These are phyloP conservation scores for Neomonachus schauinslandi DNA, from an alignment of 2,113 vertebrate species.

Conservation along the genomic window DNA sequence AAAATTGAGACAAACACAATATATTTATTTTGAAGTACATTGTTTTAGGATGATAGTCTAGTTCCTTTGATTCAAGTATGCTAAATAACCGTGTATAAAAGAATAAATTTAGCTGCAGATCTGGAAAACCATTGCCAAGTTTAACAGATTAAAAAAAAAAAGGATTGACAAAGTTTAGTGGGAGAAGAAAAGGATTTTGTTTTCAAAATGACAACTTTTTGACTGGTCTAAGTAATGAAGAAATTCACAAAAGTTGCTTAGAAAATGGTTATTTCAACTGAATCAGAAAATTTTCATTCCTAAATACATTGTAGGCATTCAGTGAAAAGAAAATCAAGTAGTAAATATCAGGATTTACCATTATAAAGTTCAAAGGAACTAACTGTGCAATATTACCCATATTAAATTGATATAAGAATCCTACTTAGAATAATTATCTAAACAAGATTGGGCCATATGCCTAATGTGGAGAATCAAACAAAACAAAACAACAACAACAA, in stretches of 20 bases:
- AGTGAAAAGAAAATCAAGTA: neutral
- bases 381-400: neutral
- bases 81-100: slow-evolving; percentile 58
- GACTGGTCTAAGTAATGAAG: neutral
- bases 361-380: neutral
- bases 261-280: neutral
- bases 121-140: slow-evolving; percentile 46
- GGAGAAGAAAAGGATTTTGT: neutral
- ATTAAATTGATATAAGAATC: neutral
- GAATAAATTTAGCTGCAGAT: slow-evolving; percentile 51
- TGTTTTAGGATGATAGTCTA: slow-evolving; percentile 58
- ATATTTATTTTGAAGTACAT: slow-evolving; percentile 70
- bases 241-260: slow-evolving; percentile 12
- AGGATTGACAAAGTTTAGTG: slow-evolving; percentile 31
- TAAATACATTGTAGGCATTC: neutral
- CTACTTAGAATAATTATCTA: slow-evolving; percentile 47
- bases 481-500: neutral
- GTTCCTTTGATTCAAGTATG: slow-evolving; percentile 54
- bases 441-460: neutral
- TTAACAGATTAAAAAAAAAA: slow-evolving; percentile 34
- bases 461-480: neutral
- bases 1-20: slow-evolving; percentile 20
- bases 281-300: neutral
- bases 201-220: slow-evolving; percentile 50
- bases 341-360: neutral